A percentile compares a stretch with the other conserved stretches of the same genome.
These are phyloP conservation scores for Siniperca chuatsi DNA, from an alignment of 2,113 vertebrate genomes.

Conservation along the genomic window DNA sequence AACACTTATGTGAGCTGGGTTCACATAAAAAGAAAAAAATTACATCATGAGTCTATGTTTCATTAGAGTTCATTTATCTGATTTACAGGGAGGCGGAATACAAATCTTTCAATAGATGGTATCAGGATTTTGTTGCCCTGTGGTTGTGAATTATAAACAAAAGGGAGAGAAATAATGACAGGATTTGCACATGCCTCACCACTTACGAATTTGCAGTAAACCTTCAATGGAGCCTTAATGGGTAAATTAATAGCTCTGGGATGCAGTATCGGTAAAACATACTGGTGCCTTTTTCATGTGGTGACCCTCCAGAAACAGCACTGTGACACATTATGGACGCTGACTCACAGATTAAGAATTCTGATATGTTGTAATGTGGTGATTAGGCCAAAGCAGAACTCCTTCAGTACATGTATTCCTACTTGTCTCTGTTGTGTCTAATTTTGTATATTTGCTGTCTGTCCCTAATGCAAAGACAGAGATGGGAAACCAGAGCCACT, in stretches of 20 bases:
- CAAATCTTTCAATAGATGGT: slow-evolving; percentile 29
- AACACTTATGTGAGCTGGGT: slow-evolving; percentile 8
- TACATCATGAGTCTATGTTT: slow-evolving; percentile 48
- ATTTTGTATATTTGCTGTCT: slow-evolving; percentile 14
- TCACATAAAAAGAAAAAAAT: slow-evolving; percentile 50
- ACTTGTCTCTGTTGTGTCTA: not conserved
- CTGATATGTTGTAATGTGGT: slow-evolving; percentile 23
- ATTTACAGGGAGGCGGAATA: slow-evolving; percentile 32
- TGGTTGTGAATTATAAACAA: slow-evolving; percentile 35
- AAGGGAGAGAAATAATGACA: slow-evolving; percentile 16
- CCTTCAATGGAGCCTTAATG: not conserved
- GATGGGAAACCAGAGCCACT: not conserved
- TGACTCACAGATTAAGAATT: slow-evolving; percentile 38
- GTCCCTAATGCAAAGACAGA: not conserved
- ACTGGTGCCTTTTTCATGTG: slow-evolving; percentile 35
- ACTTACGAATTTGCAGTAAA: slow-evolving; percentile 8
- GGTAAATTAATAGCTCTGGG: slow-evolving; percentile 6
- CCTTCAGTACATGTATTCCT: not conserved
- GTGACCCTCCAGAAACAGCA: slow-evolving; percentile 25
- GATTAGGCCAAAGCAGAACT: not conserved
- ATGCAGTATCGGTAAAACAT: not conserved
- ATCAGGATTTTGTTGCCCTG: slow-evolving; percentile 5
- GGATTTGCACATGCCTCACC: slow-evolving; percentile 7
- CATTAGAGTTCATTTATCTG: slow-evolving; percentile 31
- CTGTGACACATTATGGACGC: slow-evolving; percentile 2